Conservation (phyloP, 2,797 vertebrate genomes). For the Enteromius anoplus region DNA sequence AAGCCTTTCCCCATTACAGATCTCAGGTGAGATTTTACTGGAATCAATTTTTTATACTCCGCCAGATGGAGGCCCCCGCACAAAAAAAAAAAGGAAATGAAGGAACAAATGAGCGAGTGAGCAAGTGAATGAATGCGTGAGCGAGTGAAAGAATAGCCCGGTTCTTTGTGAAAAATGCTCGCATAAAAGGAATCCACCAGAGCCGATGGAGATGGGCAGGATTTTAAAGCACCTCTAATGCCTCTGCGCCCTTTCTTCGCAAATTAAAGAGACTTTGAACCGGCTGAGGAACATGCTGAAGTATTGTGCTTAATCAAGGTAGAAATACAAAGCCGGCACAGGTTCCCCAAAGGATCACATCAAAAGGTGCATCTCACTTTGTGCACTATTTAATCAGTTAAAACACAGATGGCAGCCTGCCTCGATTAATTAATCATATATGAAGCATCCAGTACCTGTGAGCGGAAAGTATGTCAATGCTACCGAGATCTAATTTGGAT, state of each 20-base stretch:
- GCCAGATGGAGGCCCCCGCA: constrained; percentile 59
- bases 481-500: constrained; percentile 80
- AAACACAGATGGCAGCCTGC: constrained; percentile 85
- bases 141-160: constrained; percentile 65
- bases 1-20: constrained; percentile 83
- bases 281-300: constrained; percentile 68
- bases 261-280: constrained; percentile 82
- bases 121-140: constrained; percentile 22
- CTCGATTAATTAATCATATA: constrained; percentile 84
- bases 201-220: constrained; percentile 72
- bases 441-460: constrained; percentile 79
- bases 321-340: constrained; percentile 76
- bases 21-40: constrained; percentile 87
- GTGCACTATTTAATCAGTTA: constrained; percentile 85
- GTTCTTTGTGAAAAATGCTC: constrained; percentile 75
- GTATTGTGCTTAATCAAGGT: constrained; percentile 82
- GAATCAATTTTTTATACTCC: constrained; percentile 85
- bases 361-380: constrained; percentile 83
- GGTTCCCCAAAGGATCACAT: constrained; percentile 81
- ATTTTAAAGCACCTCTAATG: constrained; percentile 73
- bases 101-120: constrained; percentile 23
- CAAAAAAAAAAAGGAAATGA: constrained; percentile 42
- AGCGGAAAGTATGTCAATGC: constrained; percentile 79
- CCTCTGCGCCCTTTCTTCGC: constrained; percentile 75
- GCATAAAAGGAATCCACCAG: constrained; percentile 65